Percentiles rank a stretch among this genome's conserved stretches.
Evolutionary conservation across 2,888 invertebrate genomes (phyloP).

Genomic region (Amitus sp.): DNA sequence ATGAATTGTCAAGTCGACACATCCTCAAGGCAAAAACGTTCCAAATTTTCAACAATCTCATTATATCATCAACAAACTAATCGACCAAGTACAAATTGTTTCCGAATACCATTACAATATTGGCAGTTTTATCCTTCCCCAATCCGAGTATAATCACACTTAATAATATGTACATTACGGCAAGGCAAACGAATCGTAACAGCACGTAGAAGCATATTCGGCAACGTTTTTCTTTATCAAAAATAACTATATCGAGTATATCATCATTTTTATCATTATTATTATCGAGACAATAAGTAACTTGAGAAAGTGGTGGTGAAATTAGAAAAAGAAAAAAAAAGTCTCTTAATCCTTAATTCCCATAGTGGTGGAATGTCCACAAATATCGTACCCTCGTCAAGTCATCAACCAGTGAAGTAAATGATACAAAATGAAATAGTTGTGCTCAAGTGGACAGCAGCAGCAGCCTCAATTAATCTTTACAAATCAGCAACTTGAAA

Average conservation of each 20-base stretch:
- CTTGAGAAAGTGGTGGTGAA: no score
- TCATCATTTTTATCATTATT: neutral
- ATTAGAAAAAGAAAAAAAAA: no score
- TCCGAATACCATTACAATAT: neutral
- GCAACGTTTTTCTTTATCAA: conserved; percentile 8
- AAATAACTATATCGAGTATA: conserved; percentile 6
- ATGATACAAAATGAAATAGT: neutral
- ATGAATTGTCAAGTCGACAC: no score
- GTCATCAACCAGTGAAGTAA: neutral
- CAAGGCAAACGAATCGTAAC: conserved; percentile 5
- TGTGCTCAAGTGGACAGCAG: neutral
- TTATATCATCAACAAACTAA: neutral
- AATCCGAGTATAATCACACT: neutral
- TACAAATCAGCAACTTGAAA: no score
- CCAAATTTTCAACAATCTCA: neutral
- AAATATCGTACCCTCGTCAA: neutral
- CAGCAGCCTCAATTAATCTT: neutral
- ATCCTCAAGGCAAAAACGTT: no score
- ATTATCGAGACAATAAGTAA: neutral
- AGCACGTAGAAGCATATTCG: neutral
- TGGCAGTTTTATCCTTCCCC: neutral
- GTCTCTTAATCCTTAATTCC: neutral
- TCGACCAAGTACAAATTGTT: neutral
- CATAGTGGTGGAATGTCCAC: neutral
- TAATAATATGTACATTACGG: neutral